Base-by-base conservation (phyloP, 2,113 vertebrate species). In the Hippocampus zosterae region DNA sequence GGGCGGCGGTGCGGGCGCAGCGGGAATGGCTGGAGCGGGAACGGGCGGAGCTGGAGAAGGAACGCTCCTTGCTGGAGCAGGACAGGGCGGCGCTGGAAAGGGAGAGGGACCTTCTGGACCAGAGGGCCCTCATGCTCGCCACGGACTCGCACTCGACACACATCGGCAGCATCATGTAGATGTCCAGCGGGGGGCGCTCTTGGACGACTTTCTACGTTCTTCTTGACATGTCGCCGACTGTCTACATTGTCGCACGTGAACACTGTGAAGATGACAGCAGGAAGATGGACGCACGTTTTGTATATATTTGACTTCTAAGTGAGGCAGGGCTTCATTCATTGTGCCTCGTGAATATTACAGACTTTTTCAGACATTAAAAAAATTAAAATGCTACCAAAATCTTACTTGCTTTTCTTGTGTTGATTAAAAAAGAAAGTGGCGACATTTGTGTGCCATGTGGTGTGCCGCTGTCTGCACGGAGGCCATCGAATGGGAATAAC, bases 51-150 rank as follows among this genome's bases (percentile, higher is more conserved):
- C 63, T 91, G 56, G 85, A 90, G 66, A 83, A 84, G 48, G 91
- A 92, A 74, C 70, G 90, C 19, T 77, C 88, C 7, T 65, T 88
- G 75, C 69, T 92, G 79, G 91, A 91, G 73, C 91, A 89, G 76
- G 91, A 92, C 67, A 56, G 89, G 46, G 87, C 73, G 3, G 71
- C 82, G 0, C 81, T 91, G 52, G 69, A 79, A n/a, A 69, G 88
- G 23, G 91, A 93, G 66, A 75, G 87, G 69, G 88, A 87, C 69
- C 71, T 81, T 13, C 71, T 89, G 57, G 84, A 88, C 71, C 88
- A 90, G 76, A 78, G 88, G 21, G 81, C 86, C 0, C 16, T 90
- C 41, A 85, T 92, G 79, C 77, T 91, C 65, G 89, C 78, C 84
- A 74, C 85, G 23, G 84, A 88, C 0, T 84, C 83, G 66, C 87